Evolutionary conservation across 2,113 vertebrate genomes (phyloP).

Genomic region (Lepidothrix coronata): DNA sequence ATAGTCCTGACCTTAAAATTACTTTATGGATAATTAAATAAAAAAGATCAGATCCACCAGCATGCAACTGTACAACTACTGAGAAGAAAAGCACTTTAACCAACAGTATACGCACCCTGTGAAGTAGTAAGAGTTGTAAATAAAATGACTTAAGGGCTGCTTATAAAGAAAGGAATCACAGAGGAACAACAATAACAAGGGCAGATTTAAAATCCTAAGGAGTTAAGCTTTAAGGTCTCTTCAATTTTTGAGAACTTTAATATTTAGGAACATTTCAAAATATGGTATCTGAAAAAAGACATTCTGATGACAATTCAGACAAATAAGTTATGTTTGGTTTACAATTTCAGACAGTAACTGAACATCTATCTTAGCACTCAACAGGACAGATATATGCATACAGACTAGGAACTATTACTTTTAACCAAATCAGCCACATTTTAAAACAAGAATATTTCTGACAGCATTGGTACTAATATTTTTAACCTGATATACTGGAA

Average conservation of each 20-base stretch:
- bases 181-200: neutral
- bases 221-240: neutral
- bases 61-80: neutral
- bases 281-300: neutral
- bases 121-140: neutral
- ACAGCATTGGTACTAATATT: neutral
- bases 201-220: neutral
- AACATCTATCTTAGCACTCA: neutral
- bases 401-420: neutral
- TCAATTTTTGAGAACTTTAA: neutral
- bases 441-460: neutral
- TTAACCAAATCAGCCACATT: neutral
- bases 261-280: neutral
- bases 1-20: neutral
- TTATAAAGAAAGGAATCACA: neutral
- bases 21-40: neutral
- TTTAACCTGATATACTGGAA: neutral
- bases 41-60: neutral
- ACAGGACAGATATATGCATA: neutral
- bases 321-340: neutral
- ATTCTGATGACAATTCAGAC: neutral
- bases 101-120: neutral
- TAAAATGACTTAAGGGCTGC: neutral
- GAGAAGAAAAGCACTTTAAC: neutral
- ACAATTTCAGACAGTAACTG: neutral